A percentile compares a stretch with the other conserved stretches of the same genome.
Evolutionary conservation across 1,140 invertebrate genomes (phyloP).

Genomic region (Orchestia grillus): DNA sequence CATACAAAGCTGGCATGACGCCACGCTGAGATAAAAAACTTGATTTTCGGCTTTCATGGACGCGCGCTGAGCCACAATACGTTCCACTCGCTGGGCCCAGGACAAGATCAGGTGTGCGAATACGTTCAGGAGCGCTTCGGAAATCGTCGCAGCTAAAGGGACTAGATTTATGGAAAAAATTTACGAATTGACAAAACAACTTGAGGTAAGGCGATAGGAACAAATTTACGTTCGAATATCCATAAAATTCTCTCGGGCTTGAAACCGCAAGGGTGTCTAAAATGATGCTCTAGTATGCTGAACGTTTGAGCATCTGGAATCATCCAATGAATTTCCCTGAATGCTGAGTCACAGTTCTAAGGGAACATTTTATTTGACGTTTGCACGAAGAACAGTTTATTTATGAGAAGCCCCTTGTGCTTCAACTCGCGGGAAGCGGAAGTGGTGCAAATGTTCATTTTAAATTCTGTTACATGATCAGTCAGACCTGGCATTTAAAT

Average conservation of each 20-base stretch:
- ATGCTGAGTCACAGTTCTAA: not conserved
- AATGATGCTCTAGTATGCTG: not conserved
- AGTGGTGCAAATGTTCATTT: not conserved
- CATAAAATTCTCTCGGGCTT: not conserved
- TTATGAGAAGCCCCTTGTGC: not conserved
- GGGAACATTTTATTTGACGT: not conserved
- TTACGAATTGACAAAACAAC: not conserved
- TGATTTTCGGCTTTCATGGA: not conserved
- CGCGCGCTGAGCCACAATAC: not conserved
- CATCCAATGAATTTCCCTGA: not conserved
- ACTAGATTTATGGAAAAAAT: not conserved
- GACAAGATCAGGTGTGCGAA: not conserved
- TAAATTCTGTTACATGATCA: not conserved
- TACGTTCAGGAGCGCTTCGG: not conserved
- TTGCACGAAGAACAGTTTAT: not conserved
- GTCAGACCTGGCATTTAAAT: not conserved
- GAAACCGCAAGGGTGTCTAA: not conserved
- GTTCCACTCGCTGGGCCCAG: not conserved
- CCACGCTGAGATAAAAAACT: not conserved
- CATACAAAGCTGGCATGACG: not conserved
- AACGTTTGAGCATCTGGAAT: not conserved
- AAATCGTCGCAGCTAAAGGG: not conserved
- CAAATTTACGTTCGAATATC: not conserved
- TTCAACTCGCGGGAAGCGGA: not conserved
- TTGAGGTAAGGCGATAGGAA: not conserved